These are phyloP conservation scores for Drosophila auraria DNA, from an alignment of 1,140 invertebrate genomes.

Conservation along the genomic window DNA sequence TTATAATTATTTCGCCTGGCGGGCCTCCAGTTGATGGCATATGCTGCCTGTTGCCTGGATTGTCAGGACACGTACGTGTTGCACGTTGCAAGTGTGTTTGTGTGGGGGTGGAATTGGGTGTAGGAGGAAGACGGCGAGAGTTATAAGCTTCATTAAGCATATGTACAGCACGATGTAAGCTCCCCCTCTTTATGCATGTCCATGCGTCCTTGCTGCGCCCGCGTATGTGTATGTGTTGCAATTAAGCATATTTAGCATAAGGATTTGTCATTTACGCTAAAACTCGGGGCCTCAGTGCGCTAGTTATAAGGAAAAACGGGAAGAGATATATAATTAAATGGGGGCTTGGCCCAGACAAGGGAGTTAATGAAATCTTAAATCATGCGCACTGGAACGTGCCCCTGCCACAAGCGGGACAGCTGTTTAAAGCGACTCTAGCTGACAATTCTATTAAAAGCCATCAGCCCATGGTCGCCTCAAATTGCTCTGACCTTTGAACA, in stretches of 20 bases:
- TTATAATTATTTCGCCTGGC: conserved; percentile 84
- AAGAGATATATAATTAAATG: conserved; percentile 78
- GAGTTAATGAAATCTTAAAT: conserved; percentile 78
- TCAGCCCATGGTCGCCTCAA: conserved; percentile 62
- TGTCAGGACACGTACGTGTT: conserved; percentile 78
- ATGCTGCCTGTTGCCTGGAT: conserved; percentile 82
- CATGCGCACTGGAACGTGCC: conserved; percentile 3
- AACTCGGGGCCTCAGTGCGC: conserved; percentile 32
- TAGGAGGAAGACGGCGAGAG: conserved; percentile 61
- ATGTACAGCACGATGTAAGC: conserved; percentile 82
- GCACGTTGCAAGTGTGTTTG: conserved; percentile 55
- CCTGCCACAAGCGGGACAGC: conserved; percentile 2
- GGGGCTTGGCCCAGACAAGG: conserved; percentile 54
- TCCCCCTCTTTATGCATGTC: conserved; percentile 23
- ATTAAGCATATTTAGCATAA: conserved; percentile 84
- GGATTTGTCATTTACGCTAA: conserved; percentile 83
- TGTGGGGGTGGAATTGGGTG: neutral
- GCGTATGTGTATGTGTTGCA: conserved; percentile 58
- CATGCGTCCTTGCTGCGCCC: conserved; percentile 10
- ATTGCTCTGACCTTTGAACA: conserved; percentile 84
- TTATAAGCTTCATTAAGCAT: conserved; percentile 85
- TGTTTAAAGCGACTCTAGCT: conserved; percentile 28
- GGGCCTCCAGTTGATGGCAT: conserved; percentile 79
- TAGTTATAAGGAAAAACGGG: conserved; percentile 17
- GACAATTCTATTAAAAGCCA: conserved; percentile 84